Base-by-base conservation (phyloP, 2,113 vertebrate species). In the Lampris megalopsis region DNA sequence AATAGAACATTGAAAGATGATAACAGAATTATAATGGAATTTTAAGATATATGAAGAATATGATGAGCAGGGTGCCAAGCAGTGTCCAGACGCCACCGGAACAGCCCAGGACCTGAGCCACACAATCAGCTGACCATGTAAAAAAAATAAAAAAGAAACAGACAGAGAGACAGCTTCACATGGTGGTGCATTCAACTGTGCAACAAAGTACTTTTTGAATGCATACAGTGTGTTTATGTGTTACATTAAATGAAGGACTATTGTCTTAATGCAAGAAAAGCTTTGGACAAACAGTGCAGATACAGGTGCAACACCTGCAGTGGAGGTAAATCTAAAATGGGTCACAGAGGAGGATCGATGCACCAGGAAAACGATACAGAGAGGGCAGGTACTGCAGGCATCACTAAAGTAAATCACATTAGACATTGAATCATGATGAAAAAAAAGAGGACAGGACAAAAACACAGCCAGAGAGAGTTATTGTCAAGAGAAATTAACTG, bases 331-430 rank as follows among this genome's bases (percentile, higher is more conserved):
- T 77, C 81, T 87, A 75, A 86, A 87, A 91, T 87, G 89, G 89
- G 86, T 82, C 64, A 52, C 79, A 73, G 86, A 86, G 38, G 43
- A 82, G 58, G 83, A 92, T 90, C 90, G 11, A 91, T 91, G 88
- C 71, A 76, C 63, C 80, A 80, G 88, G 82, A 90, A 74, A 70
- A 76, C 24, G 78, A 92, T 83, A 63, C 68, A 84, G 77, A 86
- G 86, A 89, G 80, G 87, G 89, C 86, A 80, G 90, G 83, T 82
- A 87, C 86, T 73, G 64, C 83, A 56, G 77, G 88, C 81, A 82
- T 84, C 75, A 79, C 84, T 73, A 73, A 88, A 84, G 80, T 85
- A 86, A 88, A 91, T 91, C 86, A 88, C 78, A 90, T 90, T 89
- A 87, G 79, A 84, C 72, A 83, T 78, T 85, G 83, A 85, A 86